phyloP scores from a whole-genome alignment of 1,140 invertebrate genomes.

The Idris sp. region DNA sequence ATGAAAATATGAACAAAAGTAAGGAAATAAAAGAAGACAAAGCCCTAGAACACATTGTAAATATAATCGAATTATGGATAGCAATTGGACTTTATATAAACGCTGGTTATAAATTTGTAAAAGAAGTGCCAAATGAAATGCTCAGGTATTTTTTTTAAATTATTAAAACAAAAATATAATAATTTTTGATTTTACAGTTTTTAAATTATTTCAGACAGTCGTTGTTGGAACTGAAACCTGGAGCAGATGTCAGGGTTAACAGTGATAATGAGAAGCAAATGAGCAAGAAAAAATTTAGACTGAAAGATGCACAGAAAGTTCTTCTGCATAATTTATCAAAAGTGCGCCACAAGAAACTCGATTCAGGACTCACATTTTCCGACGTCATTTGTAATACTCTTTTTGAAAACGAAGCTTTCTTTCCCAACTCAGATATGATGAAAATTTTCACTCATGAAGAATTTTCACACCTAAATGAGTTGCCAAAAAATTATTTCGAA shows the following conservation, averaged over 20 bases:
- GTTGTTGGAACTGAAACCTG: background rate
- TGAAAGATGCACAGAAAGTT: background rate
- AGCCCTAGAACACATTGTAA: constrained; percentile 57
- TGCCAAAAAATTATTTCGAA: constrained; percentile 65
- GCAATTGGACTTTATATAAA: constrained; percentile 69
- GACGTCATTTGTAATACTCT: constrained; percentile 64
- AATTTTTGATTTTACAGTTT: too few species aligned
- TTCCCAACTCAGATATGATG: constrained; percentile 66
- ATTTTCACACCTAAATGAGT: constrained; percentile 20
- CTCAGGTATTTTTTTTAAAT: constrained; percentile 64
- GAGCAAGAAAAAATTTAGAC: background rate
- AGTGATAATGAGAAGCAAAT: background rate
- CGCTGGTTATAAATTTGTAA: constrained; percentile 62
- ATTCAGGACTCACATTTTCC: background rate
- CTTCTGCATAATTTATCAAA: constrained; percentile 6
- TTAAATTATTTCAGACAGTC: constrained; percentile 3
- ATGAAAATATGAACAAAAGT: constrained; percentile 47
- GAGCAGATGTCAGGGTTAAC: too few species aligned
- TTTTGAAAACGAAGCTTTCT: constrained; percentile 67
- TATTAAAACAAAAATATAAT: too few species aligned
- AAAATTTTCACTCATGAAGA: constrained; percentile 60
- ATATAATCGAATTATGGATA: constrained; percentile 73
- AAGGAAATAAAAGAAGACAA: constrained; percentile 45
- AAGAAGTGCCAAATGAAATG: constrained; percentile 66
- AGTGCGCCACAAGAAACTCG: constrained; percentile 1